Conservation (phyloP, 2,888 invertebrate genomes). For the Temnothorax unifasciatus region DNA sequence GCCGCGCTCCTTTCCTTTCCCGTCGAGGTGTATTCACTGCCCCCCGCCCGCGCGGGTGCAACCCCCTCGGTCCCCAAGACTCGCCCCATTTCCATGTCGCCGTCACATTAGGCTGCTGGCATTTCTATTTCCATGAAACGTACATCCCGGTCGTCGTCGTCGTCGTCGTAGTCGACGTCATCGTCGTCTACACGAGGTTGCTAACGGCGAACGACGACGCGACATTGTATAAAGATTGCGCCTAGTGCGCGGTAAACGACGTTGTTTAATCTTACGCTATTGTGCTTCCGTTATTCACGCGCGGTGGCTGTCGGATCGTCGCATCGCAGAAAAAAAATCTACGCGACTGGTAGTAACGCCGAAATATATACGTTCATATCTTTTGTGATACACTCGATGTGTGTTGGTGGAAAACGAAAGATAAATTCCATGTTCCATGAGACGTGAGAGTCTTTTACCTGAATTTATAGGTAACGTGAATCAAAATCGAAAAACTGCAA, state of each 20-base stretch:
- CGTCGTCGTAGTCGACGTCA: slow-evolving; percentile 50
- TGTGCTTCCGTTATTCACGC: slow-evolving; percentile 38
- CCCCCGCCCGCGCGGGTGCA: slow-evolving; percentile 9
- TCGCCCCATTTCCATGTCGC: slow-evolving; percentile 71
- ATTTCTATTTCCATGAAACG: slow-evolving; percentile 74
- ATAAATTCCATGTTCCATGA: slow-evolving; percentile 48
- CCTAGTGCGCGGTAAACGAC: slow-evolving; percentile 38
- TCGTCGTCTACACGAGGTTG: slow-evolving; percentile 42
- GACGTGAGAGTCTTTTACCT: slow-evolving; percentile 1
- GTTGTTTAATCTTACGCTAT: slow-evolving; percentile 68
- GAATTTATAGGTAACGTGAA: slow-evolving; percentile 39
- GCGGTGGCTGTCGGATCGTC: neutral
- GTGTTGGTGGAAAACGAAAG: slow-evolving; percentile 30
- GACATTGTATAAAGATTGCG: slow-evolving; percentile 62
- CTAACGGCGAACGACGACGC: slow-evolving; percentile 55
- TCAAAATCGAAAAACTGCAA: slow-evolving; percentile 4
- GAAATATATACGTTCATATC: slow-evolving; percentile 23
- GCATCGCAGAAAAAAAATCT: neutral
- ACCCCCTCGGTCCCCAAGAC: slow-evolving; percentile 23
- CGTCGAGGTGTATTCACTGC: slow-evolving; percentile 37
- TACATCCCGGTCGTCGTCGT: slow-evolving; percentile 49
- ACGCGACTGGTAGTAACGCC: slow-evolving; percentile 1
- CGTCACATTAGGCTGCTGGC: slow-evolving; percentile 75
- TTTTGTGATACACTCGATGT: slow-evolving; percentile 25
- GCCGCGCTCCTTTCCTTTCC: slow-evolving; percentile 56